Base-by-base conservation (phyloP, 2,113 vertebrate genomes). In the Accipiter virgatus region DNA sequence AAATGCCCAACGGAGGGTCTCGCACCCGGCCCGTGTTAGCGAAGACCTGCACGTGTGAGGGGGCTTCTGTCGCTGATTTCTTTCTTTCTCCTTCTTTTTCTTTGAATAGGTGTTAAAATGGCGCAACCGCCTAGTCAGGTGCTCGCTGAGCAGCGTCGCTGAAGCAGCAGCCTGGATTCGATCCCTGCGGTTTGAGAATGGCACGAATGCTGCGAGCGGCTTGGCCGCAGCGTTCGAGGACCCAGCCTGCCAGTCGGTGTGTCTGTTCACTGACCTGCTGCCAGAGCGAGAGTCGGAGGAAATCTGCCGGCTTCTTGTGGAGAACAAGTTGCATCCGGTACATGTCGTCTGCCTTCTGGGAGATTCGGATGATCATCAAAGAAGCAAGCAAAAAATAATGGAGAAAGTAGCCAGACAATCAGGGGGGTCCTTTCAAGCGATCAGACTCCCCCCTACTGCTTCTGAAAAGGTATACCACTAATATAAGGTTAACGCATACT, bases 1-100 rank as follows among this genome's bases (percentile, higher is more conserved):
- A 31, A 47, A 26, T 1, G 3, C 6, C 40, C 47, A 0, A 1
- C 6, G 3, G 10, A 7, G 38, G 15, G 8, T 32, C 50, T 32
- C 43, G 2, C 19, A 1, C 18, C 27, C 13, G 50, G 8, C 22
- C 56, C 42, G 0, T 16, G 11, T 38, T 27, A 55, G 68, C 16
- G 4, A 12, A 47, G 19, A 13, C 4, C 17, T 9, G 61, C 38
- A 1, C 3, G 4, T 17, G 67, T 16, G 36, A 56, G 61, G 5
- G 14, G 26, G 25, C 11, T 55, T 70, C 18, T 17, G 18, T 17
- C 34, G 3, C 7, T 47, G 26, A 4, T 38, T 31, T 13, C 14
- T 8, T 27, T 23, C 19, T 17, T 34, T 6, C 10, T 16, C 7
- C 5, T 22, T 22, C 11, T 50, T 58, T 58, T 65, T 52, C 22